These are phyloP conservation scores for Tympanoctomys barrerae DNA, from an alignment of 2,797 vertebrate species.

Conservation along the genomic window DNA sequence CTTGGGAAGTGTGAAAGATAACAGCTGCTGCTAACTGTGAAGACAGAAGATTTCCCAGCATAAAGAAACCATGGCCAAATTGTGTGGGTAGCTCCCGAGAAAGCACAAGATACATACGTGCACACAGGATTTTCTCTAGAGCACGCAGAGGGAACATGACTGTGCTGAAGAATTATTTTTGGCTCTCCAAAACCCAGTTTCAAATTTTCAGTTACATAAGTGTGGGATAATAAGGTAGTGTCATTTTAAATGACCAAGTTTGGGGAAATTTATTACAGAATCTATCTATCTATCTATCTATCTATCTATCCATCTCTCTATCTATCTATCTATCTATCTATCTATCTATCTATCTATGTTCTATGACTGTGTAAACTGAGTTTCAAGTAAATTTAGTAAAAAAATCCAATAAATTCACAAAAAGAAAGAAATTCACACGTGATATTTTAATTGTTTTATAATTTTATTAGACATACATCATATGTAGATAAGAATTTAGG, in stretches of 20 bases:
- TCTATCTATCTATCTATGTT: too few relatives aligned
- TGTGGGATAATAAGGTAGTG: not conserved
- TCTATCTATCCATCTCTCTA: too few relatives aligned
- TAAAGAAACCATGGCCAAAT: not conserved
- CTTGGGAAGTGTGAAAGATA: not conserved
- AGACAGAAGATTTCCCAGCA: not conserved
- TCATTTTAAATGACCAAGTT: not conserved
- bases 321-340: too few relatives aligned
- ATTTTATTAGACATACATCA: not conserved
- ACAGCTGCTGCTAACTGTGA: not conserved
- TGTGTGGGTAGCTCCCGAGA: not conserved
- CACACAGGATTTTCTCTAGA: not conserved
- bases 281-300: too few relatives aligned
- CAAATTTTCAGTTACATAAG: not conserved
- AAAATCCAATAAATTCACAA: not conserved
- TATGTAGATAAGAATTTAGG: not conserved
- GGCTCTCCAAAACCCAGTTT: not conserved
- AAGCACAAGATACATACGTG: rapidly evolving
- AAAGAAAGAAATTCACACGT: not conserved
- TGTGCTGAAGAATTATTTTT: not conserved
- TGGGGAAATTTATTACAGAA: not conserved
- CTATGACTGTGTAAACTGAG: not conserved
- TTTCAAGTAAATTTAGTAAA: not conserved
- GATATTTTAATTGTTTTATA: not conserved
- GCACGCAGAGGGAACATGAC: not conserved